Conservation (phyloP, 2,113 vertebrate genomes). For the Talpa occidentalis region DNA sequence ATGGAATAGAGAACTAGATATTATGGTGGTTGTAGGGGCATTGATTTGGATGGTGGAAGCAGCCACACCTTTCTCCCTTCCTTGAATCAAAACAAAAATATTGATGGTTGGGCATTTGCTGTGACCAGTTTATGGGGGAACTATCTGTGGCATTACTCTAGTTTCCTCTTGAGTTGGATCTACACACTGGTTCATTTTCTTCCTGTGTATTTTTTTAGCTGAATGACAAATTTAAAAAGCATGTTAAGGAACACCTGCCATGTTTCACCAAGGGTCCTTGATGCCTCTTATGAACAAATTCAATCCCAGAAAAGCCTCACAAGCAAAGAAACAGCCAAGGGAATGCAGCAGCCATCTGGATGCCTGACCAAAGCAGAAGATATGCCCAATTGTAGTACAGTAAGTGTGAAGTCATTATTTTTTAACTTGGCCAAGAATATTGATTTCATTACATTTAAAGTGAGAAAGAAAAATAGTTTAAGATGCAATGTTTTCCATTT, state of each 20-base stretch:
- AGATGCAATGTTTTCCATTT: background rate
- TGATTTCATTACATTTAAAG: conserved; percentile 61
- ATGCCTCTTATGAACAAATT: conserved; percentile 4
- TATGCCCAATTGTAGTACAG: conserved; percentile 23
- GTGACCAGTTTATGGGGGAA: background rate
- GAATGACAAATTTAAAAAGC: conserved; percentile 38
- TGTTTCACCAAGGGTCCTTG: conserved; percentile 26
- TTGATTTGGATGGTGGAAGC: background rate
- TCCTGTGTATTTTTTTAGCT: conserved; percentile 43
- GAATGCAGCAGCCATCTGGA: conserved; percentile 42
- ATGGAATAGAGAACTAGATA: background rate
- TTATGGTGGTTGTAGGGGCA: background rate
- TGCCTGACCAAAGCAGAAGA: conserved; percentile 34
- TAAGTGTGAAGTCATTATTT: conserved; percentile 37
- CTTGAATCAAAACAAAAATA: conserved; percentile 4
- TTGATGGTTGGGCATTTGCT: background rate
- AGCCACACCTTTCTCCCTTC: background rate
- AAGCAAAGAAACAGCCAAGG: conserved; percentile 21
- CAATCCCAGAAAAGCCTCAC: conserved; percentile 48
- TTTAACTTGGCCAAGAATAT: conserved; percentile 1
- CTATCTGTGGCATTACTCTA: background rate
- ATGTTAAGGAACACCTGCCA: conserved; percentile 24
- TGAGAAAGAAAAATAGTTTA: background rate
- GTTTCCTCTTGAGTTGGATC: conserved; percentile 6
- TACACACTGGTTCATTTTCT: conserved; percentile 20